Evolutionary conservation across 2,888 invertebrate species (phyloP).

Genomic region (Agonopterix alstromeriana): DNA sequence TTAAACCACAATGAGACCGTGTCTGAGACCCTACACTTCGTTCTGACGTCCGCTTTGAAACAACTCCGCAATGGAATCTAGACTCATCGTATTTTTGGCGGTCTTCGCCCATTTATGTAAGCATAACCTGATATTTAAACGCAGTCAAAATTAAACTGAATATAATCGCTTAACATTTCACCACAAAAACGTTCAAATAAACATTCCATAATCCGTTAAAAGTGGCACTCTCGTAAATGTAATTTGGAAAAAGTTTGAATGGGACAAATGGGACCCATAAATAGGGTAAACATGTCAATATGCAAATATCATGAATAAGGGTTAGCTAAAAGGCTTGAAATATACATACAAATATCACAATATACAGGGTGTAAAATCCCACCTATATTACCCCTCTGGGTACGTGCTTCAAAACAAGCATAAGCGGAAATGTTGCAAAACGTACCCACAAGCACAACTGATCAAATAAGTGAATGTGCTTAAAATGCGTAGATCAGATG

Average conservation of each 20-base stretch:
- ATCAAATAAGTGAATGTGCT: too few species aligned
- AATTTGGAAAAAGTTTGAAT: constrained; percentile 17
- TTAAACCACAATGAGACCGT: constrained; percentile 31
- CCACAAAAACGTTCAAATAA: constrained; percentile 19
- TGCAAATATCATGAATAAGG: constrained; percentile 25
- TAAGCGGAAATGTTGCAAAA: too few species aligned
- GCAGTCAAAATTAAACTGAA: background rate
- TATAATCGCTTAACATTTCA: constrained; percentile 8
- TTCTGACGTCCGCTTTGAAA: constrained; percentile 20
- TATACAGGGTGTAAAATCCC: too few species aligned
- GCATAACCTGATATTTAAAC: constrained; percentile 18
- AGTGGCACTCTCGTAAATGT: constrained; percentile 6
- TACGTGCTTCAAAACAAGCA: too few species aligned
- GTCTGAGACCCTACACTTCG: constrained; percentile 16
- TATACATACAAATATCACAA: background rate
- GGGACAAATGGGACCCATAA: constrained; percentile 15
- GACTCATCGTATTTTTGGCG: constrained; percentile 43
- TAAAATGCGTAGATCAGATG: too few species aligned
- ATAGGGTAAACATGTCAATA: constrained; percentile 23
- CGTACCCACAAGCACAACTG: too few species aligned
- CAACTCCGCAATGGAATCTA: constrained; percentile 40
- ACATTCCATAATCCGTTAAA: constrained; percentile 10
- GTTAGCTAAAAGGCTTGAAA: constrained; percentile 12
- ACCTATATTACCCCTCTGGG: too few species aligned
- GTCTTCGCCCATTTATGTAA: constrained; percentile 52